These are phyloP conservation scores for Ericerus pela DNA, from an alignment of 1,140 invertebrate species.

Conservation along the genomic window DNA sequence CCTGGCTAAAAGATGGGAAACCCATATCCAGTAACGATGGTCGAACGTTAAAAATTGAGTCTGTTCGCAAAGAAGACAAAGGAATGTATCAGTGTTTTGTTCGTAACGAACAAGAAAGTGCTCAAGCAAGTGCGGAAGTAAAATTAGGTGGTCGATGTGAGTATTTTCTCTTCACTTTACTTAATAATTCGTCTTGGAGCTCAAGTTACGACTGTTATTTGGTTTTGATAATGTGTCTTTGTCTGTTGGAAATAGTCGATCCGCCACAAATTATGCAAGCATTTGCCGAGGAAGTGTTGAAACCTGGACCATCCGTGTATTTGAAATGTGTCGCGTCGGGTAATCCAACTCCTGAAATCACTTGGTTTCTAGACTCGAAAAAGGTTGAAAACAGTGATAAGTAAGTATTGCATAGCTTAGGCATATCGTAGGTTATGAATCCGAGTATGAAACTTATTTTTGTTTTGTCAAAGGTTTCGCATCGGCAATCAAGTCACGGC, in stretches of 20 bases:
- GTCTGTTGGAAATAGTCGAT: conserved; percentile 47
- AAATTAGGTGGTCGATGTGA: conserved; percentile 80
- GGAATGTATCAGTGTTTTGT: conserved; percentile 97
- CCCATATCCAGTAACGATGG: conserved; percentile 56
- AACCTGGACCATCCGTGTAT: conserved; percentile 69
- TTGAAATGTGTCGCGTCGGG: conserved; percentile 68
- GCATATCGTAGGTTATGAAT: background rate
- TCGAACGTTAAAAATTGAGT: conserved; percentile 63
- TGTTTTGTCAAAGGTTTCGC: conserved; percentile 37
- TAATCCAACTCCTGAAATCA: conserved; percentile 86
- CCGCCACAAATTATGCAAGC: conserved; percentile 73
- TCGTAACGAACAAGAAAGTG: conserved; percentile 82
- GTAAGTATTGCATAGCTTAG: conserved; percentile 24
- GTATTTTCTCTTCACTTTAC: conserved; percentile 26
- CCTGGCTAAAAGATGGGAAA: conserved; percentile 86
- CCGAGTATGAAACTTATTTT: background rate
- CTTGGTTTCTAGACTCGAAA: conserved; percentile 83
- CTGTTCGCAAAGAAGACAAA: conserved; percentile 84
- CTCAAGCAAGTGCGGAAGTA: conserved; percentile 78
- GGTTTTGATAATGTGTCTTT: conserved; percentile 15
- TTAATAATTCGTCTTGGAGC: background rate
- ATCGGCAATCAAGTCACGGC: conserved; percentile 76
- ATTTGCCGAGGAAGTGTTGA: conserved; percentile 71
- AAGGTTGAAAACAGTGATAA: conserved; percentile 64
- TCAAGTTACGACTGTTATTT: background rate